Evolutionary conservation across 2,113 vertebrate genomes (phyloP), one percentile per base, ranked within the genome.

Genomic region (Muntiacus reevesi): DNA sequence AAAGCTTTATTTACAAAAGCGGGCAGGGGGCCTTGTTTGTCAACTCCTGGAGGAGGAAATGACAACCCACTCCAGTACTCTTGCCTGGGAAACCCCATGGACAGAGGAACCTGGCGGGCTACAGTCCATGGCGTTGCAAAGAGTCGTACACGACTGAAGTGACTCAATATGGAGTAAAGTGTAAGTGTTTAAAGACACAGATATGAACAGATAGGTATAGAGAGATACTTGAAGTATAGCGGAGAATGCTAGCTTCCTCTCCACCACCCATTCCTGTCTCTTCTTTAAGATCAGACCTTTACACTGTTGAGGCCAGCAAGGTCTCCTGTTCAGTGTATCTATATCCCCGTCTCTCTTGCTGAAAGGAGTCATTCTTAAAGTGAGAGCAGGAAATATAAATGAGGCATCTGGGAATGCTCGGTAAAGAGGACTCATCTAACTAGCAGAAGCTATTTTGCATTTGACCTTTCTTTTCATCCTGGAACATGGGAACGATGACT

Each of bases 1-100:
- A 96, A 95, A 97, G 71, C 74, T 60, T 91, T 67, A 94, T 93
- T 97, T 60, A 87, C 54, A 91, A 96, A 45, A n/a, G 28, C 33
- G 36, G 50, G 54, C 15, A 5, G 23, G 12, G 28, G 78, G 52
- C 55, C 83, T 93, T 5, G 10, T 33, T 30, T 89, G 78, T 52
- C 28, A 43, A 15, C 9, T n/a, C 19, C 86, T 52, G 67, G 19
- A 43, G 71, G 40, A 76, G 71, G 71, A 76, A 43, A 76, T 43
- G 71, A 25, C 40, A 43, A 43, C 36, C 40, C 23, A 43, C 40
- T 43, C 23, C 71, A 43, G 71, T 7, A 15, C 43, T 27, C 40
- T 43, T 15, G 71, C 40, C 71, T 76, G 23, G 71, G 71, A 76
- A 27, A 25, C 14, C 71, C 71, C 40, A 25, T 7, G 6, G 40